phyloP scores from a whole-genome alignment of 2,113 vertebrate genomes.

The Sarotherodon lohbergeri region DNA sequence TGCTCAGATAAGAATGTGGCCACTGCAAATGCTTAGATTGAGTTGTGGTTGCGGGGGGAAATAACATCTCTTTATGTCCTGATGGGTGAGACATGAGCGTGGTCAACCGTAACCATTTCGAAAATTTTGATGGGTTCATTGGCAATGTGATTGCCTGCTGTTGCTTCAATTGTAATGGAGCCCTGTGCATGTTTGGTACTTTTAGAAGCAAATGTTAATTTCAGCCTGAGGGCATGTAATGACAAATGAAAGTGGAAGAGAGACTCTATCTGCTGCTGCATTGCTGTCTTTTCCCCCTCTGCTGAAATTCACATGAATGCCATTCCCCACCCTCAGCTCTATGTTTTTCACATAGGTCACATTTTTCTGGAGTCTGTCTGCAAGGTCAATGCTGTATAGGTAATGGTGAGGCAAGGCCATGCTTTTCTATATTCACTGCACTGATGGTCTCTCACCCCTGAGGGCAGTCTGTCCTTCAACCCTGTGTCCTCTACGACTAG shows the following conservation, averaged over 20 bases:
- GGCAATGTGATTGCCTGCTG: conserved; percentile 20
- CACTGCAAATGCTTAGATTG: conserved; percentile 22
- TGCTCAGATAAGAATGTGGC: conserved; percentile 9
- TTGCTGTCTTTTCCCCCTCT: neutral
- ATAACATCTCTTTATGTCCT: conserved; percentile 27
- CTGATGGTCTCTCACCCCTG: neutral
- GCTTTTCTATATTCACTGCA: neutral
- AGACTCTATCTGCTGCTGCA: neutral
- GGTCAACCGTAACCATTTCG: conserved; percentile 30
- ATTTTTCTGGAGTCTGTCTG: neutral
- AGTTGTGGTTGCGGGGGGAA: neutral
- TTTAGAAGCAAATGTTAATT: conserved; percentile 29
- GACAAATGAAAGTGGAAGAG: neutral
- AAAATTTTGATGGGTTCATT: conserved; percentile 29
- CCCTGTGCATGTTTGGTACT: neutral
- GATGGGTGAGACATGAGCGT: conserved; percentile 27
- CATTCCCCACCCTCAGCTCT: neutral
- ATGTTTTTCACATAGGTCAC: neutral
- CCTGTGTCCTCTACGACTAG: neutral
- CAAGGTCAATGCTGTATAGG: neutral
- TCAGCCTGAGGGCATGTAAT: conserved; percentile 3
- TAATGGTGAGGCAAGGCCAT: neutral
- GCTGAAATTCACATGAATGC: neutral
- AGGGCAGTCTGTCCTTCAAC: neutral
- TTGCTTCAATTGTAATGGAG: conserved; percentile 28